Percentiles rank a stretch among this genome's conserved stretches.
Conservation (phyloP, 2,113 vertebrate genomes). For the Hemibates koningsi region DNA sequence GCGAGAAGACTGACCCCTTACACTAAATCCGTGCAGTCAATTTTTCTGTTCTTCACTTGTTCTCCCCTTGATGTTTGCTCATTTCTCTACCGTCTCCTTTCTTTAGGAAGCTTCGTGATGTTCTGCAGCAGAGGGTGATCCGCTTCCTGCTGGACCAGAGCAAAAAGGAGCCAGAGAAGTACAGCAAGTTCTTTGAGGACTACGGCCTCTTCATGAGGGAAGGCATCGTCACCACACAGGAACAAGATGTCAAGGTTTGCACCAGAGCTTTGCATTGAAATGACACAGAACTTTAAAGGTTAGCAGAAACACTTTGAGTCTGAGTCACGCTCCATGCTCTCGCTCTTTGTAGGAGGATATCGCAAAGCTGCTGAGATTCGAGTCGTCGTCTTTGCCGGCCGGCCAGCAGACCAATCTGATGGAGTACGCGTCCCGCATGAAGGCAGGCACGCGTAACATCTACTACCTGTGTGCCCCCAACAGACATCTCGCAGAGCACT, state of each 20-base stretch:
- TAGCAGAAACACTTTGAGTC: background rate
- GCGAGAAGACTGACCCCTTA: background rate
- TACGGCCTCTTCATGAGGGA: slow-evolving; percentile 93
- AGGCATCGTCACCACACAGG: slow-evolving; percentile 88
- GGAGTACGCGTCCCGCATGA: slow-evolving; percentile 87
- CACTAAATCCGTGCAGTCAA: background rate
- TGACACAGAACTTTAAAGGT: background rate
- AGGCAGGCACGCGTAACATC: slow-evolving; percentile 87
- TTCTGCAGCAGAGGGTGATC: slow-evolving; percentile 88
- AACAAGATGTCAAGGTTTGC: slow-evolving; percentile 89
- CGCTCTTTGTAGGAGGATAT: slow-evolving; percentile 80
- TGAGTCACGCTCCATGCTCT: background rate
- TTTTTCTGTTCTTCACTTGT: background rate
- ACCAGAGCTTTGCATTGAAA: background rate
- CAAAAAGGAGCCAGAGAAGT: slow-evolving; percentile 93
- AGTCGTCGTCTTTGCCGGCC: slow-evolving; percentile 81
- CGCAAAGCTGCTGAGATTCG: slow-evolving; percentile 84
- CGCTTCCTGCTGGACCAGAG: slow-evolving; percentile 94
- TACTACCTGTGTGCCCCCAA: slow-evolving; percentile 92
- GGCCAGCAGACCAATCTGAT: slow-evolving; percentile 85
- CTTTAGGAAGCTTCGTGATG: slow-evolving; percentile 85
- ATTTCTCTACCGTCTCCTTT: background rate
- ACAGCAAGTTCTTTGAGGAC: slow-evolving; percentile 90
- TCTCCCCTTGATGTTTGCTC: background rate
- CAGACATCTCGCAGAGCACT: slow-evolving; percentile 88